Evolutionary conservation across 2,888 invertebrate genomes (phyloP), one percentile per base, ranked within the genome.

Genomic region (Chesias legatella): DNA sequence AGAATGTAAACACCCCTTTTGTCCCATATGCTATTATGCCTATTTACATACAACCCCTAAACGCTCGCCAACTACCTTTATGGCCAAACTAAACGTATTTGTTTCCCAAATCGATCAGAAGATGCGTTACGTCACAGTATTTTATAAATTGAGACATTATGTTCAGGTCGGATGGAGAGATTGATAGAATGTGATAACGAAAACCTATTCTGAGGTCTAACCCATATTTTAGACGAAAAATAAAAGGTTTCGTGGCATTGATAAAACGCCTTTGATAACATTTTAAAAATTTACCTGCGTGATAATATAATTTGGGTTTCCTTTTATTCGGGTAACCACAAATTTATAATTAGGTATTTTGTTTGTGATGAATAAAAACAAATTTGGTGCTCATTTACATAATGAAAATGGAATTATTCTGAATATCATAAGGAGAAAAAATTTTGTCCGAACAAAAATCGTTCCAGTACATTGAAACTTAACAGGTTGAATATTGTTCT

Each of bases 161-260:
- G 42, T 28, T 32, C 13, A 43, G 43, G 43, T 47, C 47, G 47
- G 50, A 46, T 40, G 44, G 39, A 45, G 34, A 53, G 51, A 53
- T 53, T 56, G 52, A 53, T 56, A 51, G 48, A 51, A 51, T 52
- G 36, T 47, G 51, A 53, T 52, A 56, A 47, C 43, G 50, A 50
- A 47, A 45, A 48, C 48, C 26, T 43, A 50, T 45, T 47, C 36
- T 26, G 31, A 33, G 50, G 50, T 48, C 36, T 43, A n/a, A 27
- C 33, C 41, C 13, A 43, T 34, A 36, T 25, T 33, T 48, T 48
- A 33, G 7, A 35, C 13, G 32, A 43, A 43, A 43, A 48, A 48
- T 26, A 30, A 31, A 43, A 47, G 37, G 25, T 29, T 22, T 41
- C 28, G n/a, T 24, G 40, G 28, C 28, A 33, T 43, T 43, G 38